phyloP scores from a whole-genome alignment of 2,888 invertebrate species.

The Agrilus cyanescens region DNA sequence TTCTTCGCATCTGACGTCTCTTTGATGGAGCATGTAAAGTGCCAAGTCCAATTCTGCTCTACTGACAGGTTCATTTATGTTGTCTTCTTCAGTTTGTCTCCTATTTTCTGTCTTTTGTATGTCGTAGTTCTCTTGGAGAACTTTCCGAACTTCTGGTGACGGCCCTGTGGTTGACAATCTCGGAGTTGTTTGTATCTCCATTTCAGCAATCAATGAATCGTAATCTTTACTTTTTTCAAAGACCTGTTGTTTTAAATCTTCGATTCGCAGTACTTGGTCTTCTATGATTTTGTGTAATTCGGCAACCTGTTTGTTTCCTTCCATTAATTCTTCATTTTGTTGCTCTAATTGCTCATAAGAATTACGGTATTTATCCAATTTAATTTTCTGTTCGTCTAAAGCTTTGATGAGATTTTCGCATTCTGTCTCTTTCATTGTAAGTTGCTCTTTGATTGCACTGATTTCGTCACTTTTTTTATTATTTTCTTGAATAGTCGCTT shows the following conservation, averaged over 20 bases:
- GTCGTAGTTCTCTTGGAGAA: slow-evolving; percentile 5
- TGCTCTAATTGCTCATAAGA: slow-evolving; percentile 36
- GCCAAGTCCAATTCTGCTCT: slow-evolving; percentile 66
- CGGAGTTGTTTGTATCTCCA: slow-evolving; percentile 24
- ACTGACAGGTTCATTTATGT: slow-evolving; percentile 26
- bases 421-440: slow-evolving; percentile 14
- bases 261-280: slow-evolving; percentile 61
- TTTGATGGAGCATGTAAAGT: slow-evolving; percentile 73
- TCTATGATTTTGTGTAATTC: slow-evolving; percentile 52
- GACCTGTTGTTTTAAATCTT: slow-evolving; percentile 57
- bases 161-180: background rate
- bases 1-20: slow-evolving; percentile 78
- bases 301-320: slow-evolving; percentile 41
- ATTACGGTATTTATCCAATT: too few species aligned
- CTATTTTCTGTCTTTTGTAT: slow-evolving; percentile 14
- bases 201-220: slow-evolving; percentile 36
- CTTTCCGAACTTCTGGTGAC: slow-evolving; percentile 4
- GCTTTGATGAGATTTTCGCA: slow-evolving; percentile 36
- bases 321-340: slow-evolving; percentile 40
- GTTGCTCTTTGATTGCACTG: background rate
- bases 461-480: slow-evolving; percentile 8
- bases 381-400: slow-evolving; percentile 27
- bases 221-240: slow-evolving; percentile 47
- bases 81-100: slow-evolving; percentile 16
- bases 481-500: slow-evolving; percentile 20